Evolutionary conservation across 2,797 vertebrate genomes (phyloP).

Genomic region (Sebastes vulpes): DNA sequence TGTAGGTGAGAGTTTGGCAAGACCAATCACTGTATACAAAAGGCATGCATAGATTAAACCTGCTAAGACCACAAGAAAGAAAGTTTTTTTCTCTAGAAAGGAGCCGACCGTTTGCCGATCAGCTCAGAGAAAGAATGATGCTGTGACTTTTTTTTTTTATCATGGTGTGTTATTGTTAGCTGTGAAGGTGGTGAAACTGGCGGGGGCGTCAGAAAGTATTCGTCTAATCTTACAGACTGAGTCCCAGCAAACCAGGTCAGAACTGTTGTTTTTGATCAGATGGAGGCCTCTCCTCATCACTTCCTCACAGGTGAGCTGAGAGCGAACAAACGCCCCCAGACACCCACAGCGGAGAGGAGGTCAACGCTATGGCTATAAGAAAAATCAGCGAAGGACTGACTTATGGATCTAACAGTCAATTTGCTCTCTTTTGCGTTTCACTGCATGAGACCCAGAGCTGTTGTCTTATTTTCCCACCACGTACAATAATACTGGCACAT

Average conservation of each 20-base stretch:
- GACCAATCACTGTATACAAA: slow-evolving; percentile 73
- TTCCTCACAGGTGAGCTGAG: neutral
- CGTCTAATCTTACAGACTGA: slow-evolving; percentile 33
- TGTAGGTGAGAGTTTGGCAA: slow-evolving; percentile 73
- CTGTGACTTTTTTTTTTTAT: slow-evolving; percentile 2
- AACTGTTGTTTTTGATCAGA: slow-evolving; percentile 23
- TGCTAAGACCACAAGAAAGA: slow-evolving; percentile 76
- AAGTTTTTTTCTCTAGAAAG: slow-evolving; percentile 17
- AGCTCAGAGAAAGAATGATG: slow-evolving; percentile 33
- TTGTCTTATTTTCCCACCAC: slow-evolving; percentile 15
- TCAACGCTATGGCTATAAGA: slow-evolving; percentile 61
- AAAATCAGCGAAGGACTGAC: slow-evolving; percentile 59
- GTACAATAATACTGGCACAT: neutral
- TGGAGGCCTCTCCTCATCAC: slow-evolving; percentile 28
- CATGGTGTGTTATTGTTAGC: slow-evolving; percentile 3
- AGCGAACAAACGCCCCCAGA: neutral
- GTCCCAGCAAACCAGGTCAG: slow-evolving; percentile 23
- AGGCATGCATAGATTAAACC: slow-evolving; percentile 85
- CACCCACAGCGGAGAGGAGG: slow-evolving; percentile 2
- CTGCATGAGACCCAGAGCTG: slow-evolving; percentile 22
- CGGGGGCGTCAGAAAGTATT: slow-evolving; percentile 18
- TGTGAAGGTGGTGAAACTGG: slow-evolving; percentile 12
- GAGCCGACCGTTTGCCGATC: neutral
- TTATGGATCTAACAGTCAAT: slow-evolving; percentile 68
- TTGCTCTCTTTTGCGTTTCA: slow-evolving; percentile 33